These are phyloP conservation scores for Sphinx pinastri DNA, from an alignment of 2,888 invertebrate genomes.

Conservation along the genomic window DNA sequence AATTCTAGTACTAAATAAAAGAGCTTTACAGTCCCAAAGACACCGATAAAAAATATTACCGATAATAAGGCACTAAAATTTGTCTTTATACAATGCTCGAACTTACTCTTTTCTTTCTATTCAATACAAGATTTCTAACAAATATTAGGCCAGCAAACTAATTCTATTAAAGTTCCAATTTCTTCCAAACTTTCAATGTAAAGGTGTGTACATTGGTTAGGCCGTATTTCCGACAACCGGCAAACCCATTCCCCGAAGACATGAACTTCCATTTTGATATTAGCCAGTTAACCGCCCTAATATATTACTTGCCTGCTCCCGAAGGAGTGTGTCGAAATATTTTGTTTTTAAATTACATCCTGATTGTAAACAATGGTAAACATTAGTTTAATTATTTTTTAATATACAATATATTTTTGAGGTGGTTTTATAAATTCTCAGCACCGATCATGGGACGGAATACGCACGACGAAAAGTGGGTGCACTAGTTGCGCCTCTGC, in stretches of 20 bases:
- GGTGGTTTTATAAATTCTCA: no score
- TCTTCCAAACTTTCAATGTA: neutral
- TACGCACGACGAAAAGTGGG: no score
- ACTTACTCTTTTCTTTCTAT: no score
- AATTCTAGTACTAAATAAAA: no score
- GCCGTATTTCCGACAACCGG: constrained; percentile 12
- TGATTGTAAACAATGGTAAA: neutral
- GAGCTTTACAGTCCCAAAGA: no score
- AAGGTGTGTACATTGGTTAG: neutral
- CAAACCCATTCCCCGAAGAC: constrained; percentile 17
- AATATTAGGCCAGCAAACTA: neutral
- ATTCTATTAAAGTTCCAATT: neutral
- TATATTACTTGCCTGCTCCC: constrained; percentile 10
- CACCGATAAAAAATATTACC: no score
- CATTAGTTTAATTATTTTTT: constrained; percentile 7
- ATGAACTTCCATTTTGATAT: constrained; percentile 18
- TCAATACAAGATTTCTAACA: no score
- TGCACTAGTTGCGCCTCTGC: no score
- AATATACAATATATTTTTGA: neutral
- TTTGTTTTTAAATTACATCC: constrained; percentile 7
- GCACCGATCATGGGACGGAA: no score
- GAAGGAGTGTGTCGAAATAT: constrained; percentile 1
- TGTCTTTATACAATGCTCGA: no score
- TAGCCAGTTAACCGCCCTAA: constrained; percentile 23
- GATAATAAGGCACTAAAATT: no score